Evolutionary conservation across 2,797 vertebrate genomes (phyloP), one percentile per base, ranked within the genome.

Genomic region (Sebastes nivosus): DNA sequence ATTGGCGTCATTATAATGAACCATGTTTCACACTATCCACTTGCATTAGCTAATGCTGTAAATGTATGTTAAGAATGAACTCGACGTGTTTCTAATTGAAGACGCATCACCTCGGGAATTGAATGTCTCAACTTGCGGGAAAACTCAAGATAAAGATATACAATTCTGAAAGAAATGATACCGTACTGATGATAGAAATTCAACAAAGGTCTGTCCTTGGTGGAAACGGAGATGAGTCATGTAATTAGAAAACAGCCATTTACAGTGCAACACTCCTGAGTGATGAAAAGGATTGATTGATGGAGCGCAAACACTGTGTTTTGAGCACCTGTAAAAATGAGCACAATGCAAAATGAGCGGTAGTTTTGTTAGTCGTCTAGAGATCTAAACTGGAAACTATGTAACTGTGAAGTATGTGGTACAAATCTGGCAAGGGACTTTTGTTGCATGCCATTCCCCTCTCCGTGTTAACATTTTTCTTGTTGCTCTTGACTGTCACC

Each of bases 1-100:
- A 77, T 29, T 69, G 75, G 57, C 75, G 30, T 75, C 57, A 64
- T 60, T 86, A 79, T 70, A 52, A 71, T 50, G 10, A 78, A 57
- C 27, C 25, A 46, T n/a, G 27, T 38, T 54, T 67, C 60, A 58
- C 10, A 55, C 2, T 18, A 22, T 72, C 34, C 30, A 34, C 67
- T 50, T 42, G 24, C 6, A 16, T 67, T 66, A 20, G 54, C 14
- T 7, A 20, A 32, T 8, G 22, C 22, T 42, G 54, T 59, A 30
- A 64, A 27, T 34, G 34, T 16, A 11, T 57, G 36, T 66, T 57
- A 38, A 30, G 27, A 46, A 52, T 61, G 9, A 80, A 20, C 27
- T 8, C 6, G 30, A 66, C 20, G 11, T 34, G 5, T 50, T 67
- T 83, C 75, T 69, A 50, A 52, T 29, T 24, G 9, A 52, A 65